Evolutionary conservation across 2,888 invertebrate genomes (phyloP).

Genomic region (Ornithoptera alexandrae): DNA sequence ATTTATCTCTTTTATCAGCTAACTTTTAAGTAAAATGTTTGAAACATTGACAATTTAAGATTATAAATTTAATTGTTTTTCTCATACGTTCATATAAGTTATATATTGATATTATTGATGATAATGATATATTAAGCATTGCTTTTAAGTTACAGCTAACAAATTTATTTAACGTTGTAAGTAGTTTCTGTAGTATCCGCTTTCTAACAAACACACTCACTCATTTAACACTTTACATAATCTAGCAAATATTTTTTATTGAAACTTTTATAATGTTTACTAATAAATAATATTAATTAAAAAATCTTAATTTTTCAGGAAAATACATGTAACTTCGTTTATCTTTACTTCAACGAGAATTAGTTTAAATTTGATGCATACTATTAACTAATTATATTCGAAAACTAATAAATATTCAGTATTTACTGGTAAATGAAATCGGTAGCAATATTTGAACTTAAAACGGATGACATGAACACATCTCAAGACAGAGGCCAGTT

Average conservation of each 20-base stretch:
- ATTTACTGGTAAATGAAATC: background rate
- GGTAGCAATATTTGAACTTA: background rate
- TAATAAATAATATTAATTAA: background rate
- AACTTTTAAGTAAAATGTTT: no score
- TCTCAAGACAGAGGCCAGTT: background rate
- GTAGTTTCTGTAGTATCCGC: conserved; percentile 3
- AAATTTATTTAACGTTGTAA: conserved; percentile 23
- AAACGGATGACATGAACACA: background rate
- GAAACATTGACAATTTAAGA: no score
- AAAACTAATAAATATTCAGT: background rate
- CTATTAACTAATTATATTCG: background rate
- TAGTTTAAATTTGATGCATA: background rate
- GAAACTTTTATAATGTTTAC: background rate
- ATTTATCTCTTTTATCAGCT: no score
- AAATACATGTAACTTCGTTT: conserved; percentile 64
- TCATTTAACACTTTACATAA: conserved; percentile 20
- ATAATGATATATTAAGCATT: no score
- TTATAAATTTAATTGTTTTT: no score
- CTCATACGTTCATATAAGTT: no score
- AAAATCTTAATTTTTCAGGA: conserved; percentile 53
- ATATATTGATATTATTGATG: no score
- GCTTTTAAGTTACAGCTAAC: no score
- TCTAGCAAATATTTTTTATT: conserved; percentile 2
- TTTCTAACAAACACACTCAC: conserved; percentile 15
- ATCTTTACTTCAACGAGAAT: background rate